Percentiles rank a stretch among this genome's conserved stretches.
These are phyloP conservation scores for Nephrocerus scutellatus DNA, from an alignment of 2,888 invertebrate genomes.

Conservation along the genomic window DNA sequence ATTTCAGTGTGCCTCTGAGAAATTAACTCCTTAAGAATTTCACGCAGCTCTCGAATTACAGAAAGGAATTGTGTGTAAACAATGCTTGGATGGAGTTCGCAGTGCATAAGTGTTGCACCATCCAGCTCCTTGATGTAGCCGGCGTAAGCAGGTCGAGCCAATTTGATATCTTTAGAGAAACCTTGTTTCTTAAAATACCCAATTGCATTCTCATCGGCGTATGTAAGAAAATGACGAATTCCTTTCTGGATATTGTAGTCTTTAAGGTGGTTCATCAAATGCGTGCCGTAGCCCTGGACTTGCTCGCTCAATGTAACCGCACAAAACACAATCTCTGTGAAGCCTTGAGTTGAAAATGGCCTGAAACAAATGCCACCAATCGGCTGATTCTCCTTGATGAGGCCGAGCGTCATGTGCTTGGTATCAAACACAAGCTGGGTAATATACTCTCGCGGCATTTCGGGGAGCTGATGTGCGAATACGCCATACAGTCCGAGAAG, in stretches of 20 bases:
- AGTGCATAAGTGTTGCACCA: conserved; percentile 93
- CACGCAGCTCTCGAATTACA: conserved; percentile 78
- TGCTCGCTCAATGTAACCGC: conserved; percentile 91
- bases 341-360: conserved; percentile 83
- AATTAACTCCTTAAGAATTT: conserved; percentile 62
- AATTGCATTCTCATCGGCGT: conserved; percentile 90
- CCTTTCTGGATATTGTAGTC: conserved; percentile 86
- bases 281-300: conserved; percentile 92
- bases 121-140: conserved; percentile 96
- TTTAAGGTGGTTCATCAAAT: conserved; percentile 95
- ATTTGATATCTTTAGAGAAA: conserved; percentile 86
- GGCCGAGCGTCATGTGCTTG: conserved; percentile 81
- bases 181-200: conserved; percentile 90
- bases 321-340: conserved; percentile 95
- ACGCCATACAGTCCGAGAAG: conserved; percentile 71
- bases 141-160: conserved; percentile 66
- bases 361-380: conserved; percentile 96
- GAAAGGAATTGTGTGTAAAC: conserved; percentile 85
- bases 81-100: conserved; percentile 82
- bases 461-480: conserved; percentile 84
- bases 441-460: conserved; percentile 94
- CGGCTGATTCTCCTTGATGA: conserved; percentile 79
- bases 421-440: conserved; percentile 81
- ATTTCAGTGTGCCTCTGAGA: conserved; percentile 77
- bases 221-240: conserved; percentile 85